Base-by-base conservation (phyloP, 92 coral and sea anemone species). In the Palythoa grandiflora region DNA sequence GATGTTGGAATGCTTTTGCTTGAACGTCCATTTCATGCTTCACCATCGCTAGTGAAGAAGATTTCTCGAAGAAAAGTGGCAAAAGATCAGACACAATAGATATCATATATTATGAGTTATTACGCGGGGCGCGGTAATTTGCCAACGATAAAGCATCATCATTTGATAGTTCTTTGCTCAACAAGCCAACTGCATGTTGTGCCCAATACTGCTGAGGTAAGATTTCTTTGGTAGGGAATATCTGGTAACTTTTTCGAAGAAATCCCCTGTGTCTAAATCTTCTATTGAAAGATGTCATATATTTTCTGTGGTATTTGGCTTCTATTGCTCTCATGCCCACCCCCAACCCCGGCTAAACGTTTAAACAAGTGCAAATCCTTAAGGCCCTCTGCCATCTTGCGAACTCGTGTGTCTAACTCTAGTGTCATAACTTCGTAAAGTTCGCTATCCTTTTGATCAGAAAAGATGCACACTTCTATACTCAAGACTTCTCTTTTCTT, bases 31-130 rank as follows among this genome's bases (percentile, higher is more conserved):
- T n/a, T 21, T 53, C 91, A 38, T 89, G 91, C 71, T 84, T 83
- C 12, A 89, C 55, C 91, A 83, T 89, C 28, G 91, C 73, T 37
- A 73, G 66, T 48, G 91, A 40, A 20, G 79, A 71, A 36, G 91
- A 81, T 61, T 61, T 61, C 68, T 61, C 28, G 68, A 61, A 61
- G 35, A 61, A 61, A 61, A 61, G 68, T 61, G 68, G 68, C 19
- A 61, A 61, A 61, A 61, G 68, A 61, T 9, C 68, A 61, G 68
- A 61, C 68, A 61, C 6, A 61, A 16, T 8, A 61, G 68, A 28
- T 61, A 17, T 16, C 16, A 5, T 28, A 9, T 61, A 16, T 61
- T 61, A 28, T 17, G 21, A n/a, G 68, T 61, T 61, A 61, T 61
- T 9, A 61, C 68, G 17, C 17, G 68, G 17, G 36, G 61, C 61